Percentiles rank a stretch among this genome's conserved stretches.
Evolutionary conservation across 2,113 vertebrate genomes (phyloP).

Genomic region (Solenodon paradoxus): DNA sequence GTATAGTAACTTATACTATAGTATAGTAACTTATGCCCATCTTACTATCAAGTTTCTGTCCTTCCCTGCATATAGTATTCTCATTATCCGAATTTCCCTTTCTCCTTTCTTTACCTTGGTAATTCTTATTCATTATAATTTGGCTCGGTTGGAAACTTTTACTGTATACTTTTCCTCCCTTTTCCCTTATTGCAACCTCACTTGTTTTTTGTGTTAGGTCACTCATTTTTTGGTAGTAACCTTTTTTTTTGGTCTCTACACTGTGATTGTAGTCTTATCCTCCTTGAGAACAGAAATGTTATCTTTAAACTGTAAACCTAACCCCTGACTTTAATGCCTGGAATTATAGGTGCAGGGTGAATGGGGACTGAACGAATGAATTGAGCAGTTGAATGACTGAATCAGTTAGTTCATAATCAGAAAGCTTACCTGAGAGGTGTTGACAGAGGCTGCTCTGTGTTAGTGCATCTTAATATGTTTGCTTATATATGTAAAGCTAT

Average conservation of each 20-base stretch:
- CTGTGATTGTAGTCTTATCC: not conserved
- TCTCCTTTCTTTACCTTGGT: not conserved
- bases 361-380: not conserved
- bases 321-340: not conserved
- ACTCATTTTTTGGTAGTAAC: too few relatives aligned
- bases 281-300: not conserved
- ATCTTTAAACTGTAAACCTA: not conserved
- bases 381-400: not conserved
- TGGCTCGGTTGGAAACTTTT: not conserved
- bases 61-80: not conserved
- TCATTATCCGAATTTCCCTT: too few relatives aligned
- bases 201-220: not conserved
- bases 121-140: not conserved
- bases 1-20: too few relatives aligned
- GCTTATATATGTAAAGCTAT: not conserved
- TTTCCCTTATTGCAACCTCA: not conserved
- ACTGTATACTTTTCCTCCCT: not conserved
- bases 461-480: not conserved
- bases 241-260: not conserved
- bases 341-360: not conserved
- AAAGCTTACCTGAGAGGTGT: not conserved
- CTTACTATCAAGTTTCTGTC: not conserved
- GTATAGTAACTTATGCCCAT: not conserved
- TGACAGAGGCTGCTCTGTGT: not conserved
- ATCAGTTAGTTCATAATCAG: not conserved